Base-by-base conservation (phyloP, 2,797 vertebrate genomes). In the Mormyrus proboscirostris region DNA sequence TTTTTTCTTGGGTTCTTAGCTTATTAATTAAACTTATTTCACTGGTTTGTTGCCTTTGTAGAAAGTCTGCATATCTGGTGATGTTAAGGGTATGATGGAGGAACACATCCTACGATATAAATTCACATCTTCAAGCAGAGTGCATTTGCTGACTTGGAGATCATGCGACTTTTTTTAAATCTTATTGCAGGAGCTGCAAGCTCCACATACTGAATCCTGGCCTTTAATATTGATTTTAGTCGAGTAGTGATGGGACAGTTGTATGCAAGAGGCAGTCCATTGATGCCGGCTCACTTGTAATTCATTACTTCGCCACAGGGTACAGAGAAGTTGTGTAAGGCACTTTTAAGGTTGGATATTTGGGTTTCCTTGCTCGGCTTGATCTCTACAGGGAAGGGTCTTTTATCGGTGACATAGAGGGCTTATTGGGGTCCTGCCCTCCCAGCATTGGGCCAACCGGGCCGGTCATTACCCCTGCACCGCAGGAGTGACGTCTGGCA, bases 391-490 rank as follows among this genome's bases (percentile, higher is more conserved):
- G 44, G 22, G 49, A 85, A 9, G 0, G 47, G 22, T 51, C 49
- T 85, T 85, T 85, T 85, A 85, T 25, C 53, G 22, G 12, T 33
- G 62, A 88, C 57, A 89, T 22, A 55, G 85, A 89, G 82, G 49
- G 49, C 82, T 86, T 76, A 83, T 76, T 65, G 10, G 84, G 65
- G 85, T 87, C 62, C 33, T 87, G 84, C 84, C 25, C 84, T 79
- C 49, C 49, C 84, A 76, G 9, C 65, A 76, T 57, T 55, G 8
- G 33, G 69, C 84, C 4, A 22, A 10, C 33, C 3, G 29, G 62
- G 49, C 49, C 14, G 16, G 49, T 29, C 22, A n/a, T 87, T 33
- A 57, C 25, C 59, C n/a, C 25, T 86, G 59, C 29, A 73, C 69
- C 44, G 9, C 53, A 62, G 55, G 86, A 59, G 50, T 87, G 65